Evolutionary conservation across 2,797 vertebrate species (phyloP), one percentile per base, ranked within the genome.

Genomic region (Diceros bicornis): DNA sequence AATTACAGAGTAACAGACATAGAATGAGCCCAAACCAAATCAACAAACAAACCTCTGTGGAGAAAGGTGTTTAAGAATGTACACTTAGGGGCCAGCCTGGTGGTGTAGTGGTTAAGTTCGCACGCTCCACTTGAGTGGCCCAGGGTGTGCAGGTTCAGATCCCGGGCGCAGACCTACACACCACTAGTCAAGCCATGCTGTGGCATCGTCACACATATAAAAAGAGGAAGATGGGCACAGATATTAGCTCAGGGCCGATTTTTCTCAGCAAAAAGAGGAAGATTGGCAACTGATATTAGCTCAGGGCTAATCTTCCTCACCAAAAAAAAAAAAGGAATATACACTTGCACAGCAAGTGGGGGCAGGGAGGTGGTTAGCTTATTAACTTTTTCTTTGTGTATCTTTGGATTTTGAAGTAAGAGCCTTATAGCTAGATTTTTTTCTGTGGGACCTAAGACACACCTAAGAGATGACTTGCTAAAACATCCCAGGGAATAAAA

Each of bases 341-440:
- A 16, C 7, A 27, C 34, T 89, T 57, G 34, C 86, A 55, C 6
- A 61, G n/a, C 23, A 50, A 11, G 41, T 41, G 11, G 14, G 71
- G 16, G 12, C 29, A 47, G 29, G 18, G 61, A 61, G 34, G n/a
- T 5, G 75, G 14, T 34, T 55, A 64, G 52, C 34, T 83, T 83
- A 66, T 3, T 93, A 50, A 83, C 47, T 85, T 89, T 50, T 61
- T 52, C 16, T 79, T 71, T 85, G 52, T 71, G 23, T 1, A 14
- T 52, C 8, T 68, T 74, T 93, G n/a, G n/a, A 47, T 93, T 86
- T 96, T 71, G 44, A 93, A 85, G 32, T 71, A 78, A 97, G 57
- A 27, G 32, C 34, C 23, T 87, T 41, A 57, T 5, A 64, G 41
- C 18, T 62, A 18, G n/a, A 85, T 82, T 78, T 87, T 82, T 75